A percentile compares a stretch with the other conserved stretches of the same genome.
Conservation (phyloP, 2,888 invertebrate species). For the Spatulosminthurus flaviceps region DNA sequence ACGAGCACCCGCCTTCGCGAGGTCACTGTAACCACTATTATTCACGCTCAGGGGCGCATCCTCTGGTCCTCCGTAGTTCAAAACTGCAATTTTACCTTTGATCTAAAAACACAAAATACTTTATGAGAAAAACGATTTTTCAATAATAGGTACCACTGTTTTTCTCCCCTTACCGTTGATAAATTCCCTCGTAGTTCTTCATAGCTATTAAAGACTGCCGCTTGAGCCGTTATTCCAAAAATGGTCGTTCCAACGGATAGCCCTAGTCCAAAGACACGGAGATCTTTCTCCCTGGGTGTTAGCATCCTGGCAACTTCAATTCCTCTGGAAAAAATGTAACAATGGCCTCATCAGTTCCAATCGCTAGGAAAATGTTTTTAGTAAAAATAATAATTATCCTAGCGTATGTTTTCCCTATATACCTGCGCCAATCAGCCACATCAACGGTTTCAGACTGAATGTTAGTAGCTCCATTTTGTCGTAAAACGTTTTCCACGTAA, state of each 20-base stretch:
- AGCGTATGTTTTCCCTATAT: no score
- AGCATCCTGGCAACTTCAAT: conserved; percentile 65
- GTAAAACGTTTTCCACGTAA: conserved; percentile 71
- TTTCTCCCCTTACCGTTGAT: neutral
- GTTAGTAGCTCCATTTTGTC: conserved; percentile 70
- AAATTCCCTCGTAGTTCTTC: conserved; percentile 65
- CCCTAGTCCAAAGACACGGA: conserved; percentile 66
- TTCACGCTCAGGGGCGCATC: conserved; percentile 9
- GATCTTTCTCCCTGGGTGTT: conserved; percentile 64
- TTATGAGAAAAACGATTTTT: no score
- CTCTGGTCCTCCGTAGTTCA: conserved; percentile 64
- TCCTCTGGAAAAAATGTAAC: conserved; percentile 63
- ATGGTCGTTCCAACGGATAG: conserved; percentile 62
- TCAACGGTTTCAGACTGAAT: conserved; percentile 76
- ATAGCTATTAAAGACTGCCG: conserved; percentile 66
- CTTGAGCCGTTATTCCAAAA: conserved; percentile 66
- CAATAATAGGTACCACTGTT: no score
- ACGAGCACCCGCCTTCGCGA: conserved; percentile 66
- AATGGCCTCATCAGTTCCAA: no score
- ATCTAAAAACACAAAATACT: no score
- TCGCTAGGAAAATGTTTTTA: neutral
- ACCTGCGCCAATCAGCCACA: conserved; percentile 73
- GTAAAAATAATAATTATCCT: neutral
- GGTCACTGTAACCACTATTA: conserved; percentile 58
- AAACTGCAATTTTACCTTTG: conserved; percentile 68